Evolutionary conservation across 1,140 invertebrate genomes (phyloP).

Genomic region (Anthonomus grandis): DNA sequence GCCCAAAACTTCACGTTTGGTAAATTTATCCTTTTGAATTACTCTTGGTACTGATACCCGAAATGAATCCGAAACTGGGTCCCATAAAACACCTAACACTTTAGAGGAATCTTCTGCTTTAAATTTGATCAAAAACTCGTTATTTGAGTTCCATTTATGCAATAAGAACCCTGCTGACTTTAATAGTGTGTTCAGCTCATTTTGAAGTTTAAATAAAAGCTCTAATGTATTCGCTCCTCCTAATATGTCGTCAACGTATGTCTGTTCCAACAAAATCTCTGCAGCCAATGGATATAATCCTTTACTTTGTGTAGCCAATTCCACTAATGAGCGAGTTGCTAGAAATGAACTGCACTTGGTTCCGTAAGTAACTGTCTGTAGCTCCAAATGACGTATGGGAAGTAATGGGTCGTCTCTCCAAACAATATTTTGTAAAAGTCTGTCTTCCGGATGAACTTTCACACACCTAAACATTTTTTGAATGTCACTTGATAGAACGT

Average conservation of each 20-base stretch:
- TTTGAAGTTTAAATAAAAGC: background rate
- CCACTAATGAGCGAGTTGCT: slow-evolving; percentile 33
- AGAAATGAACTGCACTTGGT: slow-evolving; percentile 39
- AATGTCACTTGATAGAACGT: slow-evolving; percentile 39
- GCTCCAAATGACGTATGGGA: slow-evolving; percentile 32
- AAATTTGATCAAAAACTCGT: no score
- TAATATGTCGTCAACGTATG: slow-evolving; percentile 30
- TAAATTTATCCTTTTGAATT: no score
- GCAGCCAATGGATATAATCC: slow-evolving; percentile 37
- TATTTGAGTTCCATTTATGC: slow-evolving; percentile 21
- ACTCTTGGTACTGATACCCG: no score
- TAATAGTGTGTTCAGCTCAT: background rate
- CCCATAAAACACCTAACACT: no score
- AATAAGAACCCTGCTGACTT: slow-evolving; percentile 2
- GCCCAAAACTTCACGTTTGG: slow-evolving; percentile 13
- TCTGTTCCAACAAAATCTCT: slow-evolving; percentile 15
- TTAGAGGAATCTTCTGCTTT: background rate
- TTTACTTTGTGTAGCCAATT: slow-evolving; percentile 33
- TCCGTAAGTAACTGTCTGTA: slow-evolving; percentile 46
- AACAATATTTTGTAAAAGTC: slow-evolving; percentile 43
- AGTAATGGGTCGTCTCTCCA: slow-evolving; percentile 38
- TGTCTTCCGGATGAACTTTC: slow-evolving; percentile 31
- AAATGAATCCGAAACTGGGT: no score
- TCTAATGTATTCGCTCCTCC: background rate
- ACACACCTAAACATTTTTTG: slow-evolving; percentile 48